These are phyloP conservation scores for Bradypodion ventrale DNA, from an alignment of 2,797 vertebrate species.

Conservation along the genomic window DNA sequence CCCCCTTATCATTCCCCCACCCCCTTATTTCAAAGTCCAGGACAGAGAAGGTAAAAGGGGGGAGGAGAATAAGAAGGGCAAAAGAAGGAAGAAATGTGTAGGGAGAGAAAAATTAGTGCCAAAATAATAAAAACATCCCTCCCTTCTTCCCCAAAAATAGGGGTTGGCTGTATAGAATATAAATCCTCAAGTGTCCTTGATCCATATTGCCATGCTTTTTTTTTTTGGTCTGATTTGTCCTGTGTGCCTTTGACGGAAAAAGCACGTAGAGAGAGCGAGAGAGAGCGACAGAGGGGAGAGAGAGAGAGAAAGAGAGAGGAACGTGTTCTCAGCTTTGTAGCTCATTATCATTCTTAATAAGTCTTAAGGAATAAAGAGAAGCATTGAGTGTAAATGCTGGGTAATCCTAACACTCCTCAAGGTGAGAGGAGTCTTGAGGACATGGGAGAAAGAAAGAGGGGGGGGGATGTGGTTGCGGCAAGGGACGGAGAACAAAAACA, in stretches of 20 bases:
- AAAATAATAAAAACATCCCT: constrained; percentile 69
- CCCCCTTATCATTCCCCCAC: constrained; percentile 63
- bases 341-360: constrained; percentile 99
- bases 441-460: constrained; percentile 75
- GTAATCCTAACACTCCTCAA: constrained; percentile 99
- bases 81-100: constrained; percentile 17
- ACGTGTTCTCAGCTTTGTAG: constrained; percentile 90
- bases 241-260: constrained; percentile 88
- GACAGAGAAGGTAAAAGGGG: constrained; percentile 3
- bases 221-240: constrained; percentile 91
- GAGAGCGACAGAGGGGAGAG: constrained; percentile 66
- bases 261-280: constrained; percentile 74
- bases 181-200: constrained; percentile 77
- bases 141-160: not conserved
- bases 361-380: constrained; percentile 99
- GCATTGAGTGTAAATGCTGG: constrained; percentile 97
- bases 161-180: constrained; percentile 70
- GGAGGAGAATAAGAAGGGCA: constrained; percentile 28
- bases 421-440: constrained; percentile 96
- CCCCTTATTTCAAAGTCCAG: constrained; percentile 59
- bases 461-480: constrained; percentile 48
- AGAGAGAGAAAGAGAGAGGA: constrained; percentile 84
- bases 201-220: constrained; percentile 76
- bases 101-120: constrained; percentile 61
- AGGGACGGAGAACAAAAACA: constrained; percentile 34